Evolutionary conservation across 1,140 invertebrate species (phyloP).

Genomic region (Aphaenogaster ashmeadi): DNA sequence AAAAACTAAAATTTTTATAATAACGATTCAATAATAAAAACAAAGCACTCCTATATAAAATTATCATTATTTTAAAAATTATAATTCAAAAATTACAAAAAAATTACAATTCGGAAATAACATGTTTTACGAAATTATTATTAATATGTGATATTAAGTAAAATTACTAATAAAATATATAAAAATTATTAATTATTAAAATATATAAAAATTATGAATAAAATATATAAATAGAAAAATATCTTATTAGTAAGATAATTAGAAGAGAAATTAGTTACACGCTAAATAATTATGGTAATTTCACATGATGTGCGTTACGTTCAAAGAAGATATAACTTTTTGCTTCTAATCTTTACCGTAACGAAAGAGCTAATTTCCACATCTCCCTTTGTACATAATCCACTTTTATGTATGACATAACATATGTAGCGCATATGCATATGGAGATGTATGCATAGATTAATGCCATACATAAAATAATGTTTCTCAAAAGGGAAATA

Average conservation of each 20-base stretch:
- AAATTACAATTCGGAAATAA: background rate
- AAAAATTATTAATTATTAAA: background rate
- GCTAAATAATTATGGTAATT: constrained; percentile 7
- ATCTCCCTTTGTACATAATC: constrained; percentile 21
- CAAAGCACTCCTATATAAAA: background rate
- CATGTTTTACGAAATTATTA: background rate
- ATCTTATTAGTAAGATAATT: background rate
- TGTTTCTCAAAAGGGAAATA: constrained; percentile 15
- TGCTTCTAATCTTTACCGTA: background rate
- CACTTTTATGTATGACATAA: constrained; percentile 6
- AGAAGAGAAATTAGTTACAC: background rate
- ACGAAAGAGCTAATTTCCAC: constrained; percentile 11
- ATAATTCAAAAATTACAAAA: background rate
- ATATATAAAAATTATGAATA: background rate
- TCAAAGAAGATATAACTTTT: background rate
- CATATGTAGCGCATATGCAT: background rate
- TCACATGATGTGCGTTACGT: background rate
- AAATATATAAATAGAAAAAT: background rate
- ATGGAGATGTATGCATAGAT: constrained; percentile 2
- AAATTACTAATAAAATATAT: background rate
- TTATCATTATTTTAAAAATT: background rate
- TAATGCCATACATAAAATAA: constrained; percentile 24
- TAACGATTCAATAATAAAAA: background rate
- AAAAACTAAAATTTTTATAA: background rate
- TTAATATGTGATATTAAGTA: background rate